Conservation (phyloP, 1,140 invertebrate species). For the Hydropsyche tenuis region DNA sequence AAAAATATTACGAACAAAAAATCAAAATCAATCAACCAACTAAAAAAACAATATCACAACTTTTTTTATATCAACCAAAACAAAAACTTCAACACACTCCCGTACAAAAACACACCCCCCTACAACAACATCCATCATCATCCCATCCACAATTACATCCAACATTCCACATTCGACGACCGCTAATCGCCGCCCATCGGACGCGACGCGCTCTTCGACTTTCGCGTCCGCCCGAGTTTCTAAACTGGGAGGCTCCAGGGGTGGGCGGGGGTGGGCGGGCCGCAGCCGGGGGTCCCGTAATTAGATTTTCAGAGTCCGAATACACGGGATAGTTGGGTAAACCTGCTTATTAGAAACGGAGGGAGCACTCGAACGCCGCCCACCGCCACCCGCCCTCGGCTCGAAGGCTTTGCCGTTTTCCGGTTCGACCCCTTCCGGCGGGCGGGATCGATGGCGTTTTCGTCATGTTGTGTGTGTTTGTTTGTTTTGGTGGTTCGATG, state of each 20-base stretch:
- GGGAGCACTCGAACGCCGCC: background rate
- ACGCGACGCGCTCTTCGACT: too few relatives aligned
- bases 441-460: slow-evolving; percentile 6
- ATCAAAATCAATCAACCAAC: too few relatives aligned
- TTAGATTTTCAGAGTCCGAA: slow-evolving; percentile 66
- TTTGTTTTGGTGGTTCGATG: too few relatives aligned
- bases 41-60: too few relatives aligned
- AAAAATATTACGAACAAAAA: too few relatives aligned
- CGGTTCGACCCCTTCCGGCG: background rate
- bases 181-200: too few relatives aligned
- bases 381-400: background rate
- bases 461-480: background rate
- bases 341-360: slow-evolving; percentile 48
- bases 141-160: too few relatives aligned
- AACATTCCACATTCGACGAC: too few relatives aligned
- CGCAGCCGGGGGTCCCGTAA: slow-evolving; percentile 61
- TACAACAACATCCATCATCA: too few relatives aligned
- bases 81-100: too few relatives aligned
- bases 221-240: slow-evolving; percentile 43
- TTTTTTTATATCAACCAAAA: too few relatives aligned
- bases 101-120: too few relatives aligned
- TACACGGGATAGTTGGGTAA: slow-evolving; percentile 57
- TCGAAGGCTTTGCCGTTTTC: background rate
- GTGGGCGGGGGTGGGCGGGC: slow-evolving; percentile 59
- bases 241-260: slow-evolving; percentile 52